A percentile compares a stretch with the other conserved stretches of the same genome.
phyloP scores from a whole-genome alignment of 2,797 vertebrate genomes.

The Pyrocephalus nanus region DNA sequence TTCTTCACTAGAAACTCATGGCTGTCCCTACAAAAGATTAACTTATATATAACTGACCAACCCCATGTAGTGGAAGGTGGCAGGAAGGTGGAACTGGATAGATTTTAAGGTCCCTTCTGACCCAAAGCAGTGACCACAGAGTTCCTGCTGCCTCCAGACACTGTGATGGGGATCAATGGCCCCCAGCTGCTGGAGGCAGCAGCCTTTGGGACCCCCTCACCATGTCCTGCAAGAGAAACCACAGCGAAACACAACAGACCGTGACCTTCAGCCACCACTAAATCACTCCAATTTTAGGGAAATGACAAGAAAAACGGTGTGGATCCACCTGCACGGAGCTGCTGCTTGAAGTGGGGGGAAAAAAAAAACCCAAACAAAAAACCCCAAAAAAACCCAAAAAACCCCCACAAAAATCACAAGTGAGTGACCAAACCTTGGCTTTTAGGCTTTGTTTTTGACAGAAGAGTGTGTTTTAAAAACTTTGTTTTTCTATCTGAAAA shows the following conservation, averaged over 20 bases:
- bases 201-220: not conserved
- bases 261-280: not conserved
- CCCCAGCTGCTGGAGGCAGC: not conserved
- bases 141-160: not conserved
- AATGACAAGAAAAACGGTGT: not conserved
- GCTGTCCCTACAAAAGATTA: not conserved
- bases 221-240: not conserved
- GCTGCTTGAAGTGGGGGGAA: not conserved
- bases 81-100: too few relatives aligned
- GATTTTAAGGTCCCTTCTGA: not conserved
- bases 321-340: not conserved
- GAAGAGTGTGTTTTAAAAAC: not conserved
- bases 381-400: too few relatives aligned
- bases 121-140: accelerated
- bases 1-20: not conserved
- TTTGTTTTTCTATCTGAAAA: not conserved
- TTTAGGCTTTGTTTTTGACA: not conserved
- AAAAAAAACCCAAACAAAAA: too few relatives aligned
- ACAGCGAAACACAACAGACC: not conserved
- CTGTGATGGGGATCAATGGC: not conserved
- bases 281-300: not conserved
- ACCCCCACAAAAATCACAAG: not conserved
- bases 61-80: accelerated
- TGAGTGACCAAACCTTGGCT: accelerated
- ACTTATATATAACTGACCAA: not conserved